A percentile compares a stretch with the other conserved stretches of the same genome.
phyloP scores from a whole-genome alignment of 1,140 invertebrate genomes.

The Anastrepha obliqua region DNA sequence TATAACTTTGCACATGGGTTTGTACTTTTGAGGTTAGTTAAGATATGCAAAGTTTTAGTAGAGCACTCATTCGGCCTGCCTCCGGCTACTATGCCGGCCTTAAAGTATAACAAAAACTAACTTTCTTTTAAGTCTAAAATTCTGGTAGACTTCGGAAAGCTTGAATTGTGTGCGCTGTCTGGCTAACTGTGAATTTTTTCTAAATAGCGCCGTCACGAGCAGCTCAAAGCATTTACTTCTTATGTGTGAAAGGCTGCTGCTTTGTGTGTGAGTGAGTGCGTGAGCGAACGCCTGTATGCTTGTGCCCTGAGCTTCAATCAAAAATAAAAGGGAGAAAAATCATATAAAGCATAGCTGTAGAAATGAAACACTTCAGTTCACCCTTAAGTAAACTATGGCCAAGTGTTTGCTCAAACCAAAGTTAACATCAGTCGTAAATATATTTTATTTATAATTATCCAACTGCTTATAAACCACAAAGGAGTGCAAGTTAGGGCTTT shows the following conservation, averaged over 20 bases:
- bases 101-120: background rate
- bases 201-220: background rate
- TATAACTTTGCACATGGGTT: background rate
- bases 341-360: background rate
- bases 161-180: background rate
- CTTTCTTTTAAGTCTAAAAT: background rate
- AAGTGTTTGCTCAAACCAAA: background rate
- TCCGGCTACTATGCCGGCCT: background rate
- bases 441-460: background rate
- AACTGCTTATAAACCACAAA: background rate
- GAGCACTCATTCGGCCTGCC: background rate
- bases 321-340: slow-evolving; percentile 9
- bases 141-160: background rate
- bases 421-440: background rate
- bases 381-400: slow-evolving; percentile 16
- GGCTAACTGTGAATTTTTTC: background rate
- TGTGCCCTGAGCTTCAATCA: background rate
- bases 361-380: slow-evolving; percentile 26
- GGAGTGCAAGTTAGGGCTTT: background rate
- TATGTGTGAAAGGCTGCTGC: background rate
- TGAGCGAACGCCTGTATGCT: background rate
- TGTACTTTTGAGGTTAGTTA: slow-evolving; percentile 38
- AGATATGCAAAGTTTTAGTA: slow-evolving; percentile 38
- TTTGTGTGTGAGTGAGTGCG: background rate
- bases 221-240: background rate